These are phyloP conservation scores for Schizothorax lantsangensis DNA, from an alignment of 2,797 vertebrate species.

Conservation along the genomic window DNA sequence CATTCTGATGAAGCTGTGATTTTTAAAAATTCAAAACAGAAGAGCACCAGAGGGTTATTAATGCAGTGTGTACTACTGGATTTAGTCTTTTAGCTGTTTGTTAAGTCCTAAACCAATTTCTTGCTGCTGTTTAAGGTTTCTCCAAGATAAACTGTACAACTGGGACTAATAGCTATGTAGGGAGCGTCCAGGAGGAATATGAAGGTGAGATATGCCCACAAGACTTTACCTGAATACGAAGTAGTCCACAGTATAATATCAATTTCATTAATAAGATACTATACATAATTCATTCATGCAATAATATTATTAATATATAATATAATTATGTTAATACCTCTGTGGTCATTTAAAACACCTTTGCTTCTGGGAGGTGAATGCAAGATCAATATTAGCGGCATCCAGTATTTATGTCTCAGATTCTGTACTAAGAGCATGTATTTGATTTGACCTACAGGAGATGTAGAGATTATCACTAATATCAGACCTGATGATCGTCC, in stretches of 20 bases:
- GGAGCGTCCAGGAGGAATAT: slow-evolving; percentile 62
- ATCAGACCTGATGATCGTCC: slow-evolving; percentile 53
- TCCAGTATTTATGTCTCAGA: not conserved
- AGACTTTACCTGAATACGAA: too few relatives aligned
- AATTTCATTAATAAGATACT: too few relatives aligned
- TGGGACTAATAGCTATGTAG: fast-evolving
- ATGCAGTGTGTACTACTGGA: not conserved
- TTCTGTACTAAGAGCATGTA: not conserved
- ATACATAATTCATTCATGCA: too few relatives aligned
- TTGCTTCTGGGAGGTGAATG: not conserved
- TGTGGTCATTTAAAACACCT: not conserved
- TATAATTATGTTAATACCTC: not conserved
- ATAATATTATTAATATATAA: not conserved
- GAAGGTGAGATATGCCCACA: slow-evolving; percentile 56
- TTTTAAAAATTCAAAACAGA: too few relatives aligned
- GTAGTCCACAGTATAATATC: too few relatives aligned
- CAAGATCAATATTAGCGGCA: not conserved
- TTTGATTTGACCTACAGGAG: slow-evolving; percentile 54
- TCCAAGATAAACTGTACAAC: slow-evolving; percentile 57
- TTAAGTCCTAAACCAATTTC: not conserved
- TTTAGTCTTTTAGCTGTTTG: not conserved
- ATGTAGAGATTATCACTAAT: slow-evolving; percentile 70
- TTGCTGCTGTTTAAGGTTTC: slow-evolving; percentile 7
- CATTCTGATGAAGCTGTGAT: too few relatives aligned
- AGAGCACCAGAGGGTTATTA: too few relatives aligned